Evolutionary conservation across 2,113 vertebrate genomes (phyloP).

Genomic region (Microtus montanus): DNA sequence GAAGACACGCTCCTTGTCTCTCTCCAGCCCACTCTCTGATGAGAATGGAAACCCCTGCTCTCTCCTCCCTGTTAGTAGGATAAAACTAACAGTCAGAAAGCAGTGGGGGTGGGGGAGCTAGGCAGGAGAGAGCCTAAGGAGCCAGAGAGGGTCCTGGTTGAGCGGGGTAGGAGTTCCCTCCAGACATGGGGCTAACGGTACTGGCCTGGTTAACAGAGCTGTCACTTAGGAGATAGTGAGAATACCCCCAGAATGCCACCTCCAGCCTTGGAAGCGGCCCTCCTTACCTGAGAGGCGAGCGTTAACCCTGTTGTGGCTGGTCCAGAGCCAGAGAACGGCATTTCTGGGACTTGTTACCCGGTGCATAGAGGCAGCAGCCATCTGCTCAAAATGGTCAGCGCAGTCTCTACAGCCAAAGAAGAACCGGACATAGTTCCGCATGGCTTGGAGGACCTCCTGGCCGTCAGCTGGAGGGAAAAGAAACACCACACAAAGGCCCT

Average conservation of each 20-base stretch:
- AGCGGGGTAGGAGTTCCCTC: background rate
- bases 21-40: background rate
- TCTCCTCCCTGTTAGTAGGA: background rate
- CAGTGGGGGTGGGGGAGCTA: background rate
- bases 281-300: slow-evolving; percentile 91
- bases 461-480: slow-evolving; percentile 79
- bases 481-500: background rate
- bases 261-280: background rate
- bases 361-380: slow-evolving; percentile 88
- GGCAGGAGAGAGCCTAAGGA: background rate
- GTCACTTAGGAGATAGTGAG: background rate
- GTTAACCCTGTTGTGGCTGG: slow-evolving; percentile 93
- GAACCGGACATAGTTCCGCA: slow-evolving; percentile 88
- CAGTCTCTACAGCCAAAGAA: slow-evolving; percentile 94
- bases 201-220: background rate
- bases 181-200: background rate
- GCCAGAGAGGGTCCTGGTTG: background rate
- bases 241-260: background rate
- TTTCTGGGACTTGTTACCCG: slow-evolving; percentile 71
- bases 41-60: background rate
- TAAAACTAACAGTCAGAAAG: background rate
- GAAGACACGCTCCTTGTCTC: background rate
- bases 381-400: slow-evolving; percentile 92
- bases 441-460: slow-evolving; percentile 88
- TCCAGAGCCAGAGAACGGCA: slow-evolving; percentile 93